phyloP scores from a whole-genome alignment of 53 echinoderm and acorn worm genomes.

The Echinarachnius parma region DNA sequence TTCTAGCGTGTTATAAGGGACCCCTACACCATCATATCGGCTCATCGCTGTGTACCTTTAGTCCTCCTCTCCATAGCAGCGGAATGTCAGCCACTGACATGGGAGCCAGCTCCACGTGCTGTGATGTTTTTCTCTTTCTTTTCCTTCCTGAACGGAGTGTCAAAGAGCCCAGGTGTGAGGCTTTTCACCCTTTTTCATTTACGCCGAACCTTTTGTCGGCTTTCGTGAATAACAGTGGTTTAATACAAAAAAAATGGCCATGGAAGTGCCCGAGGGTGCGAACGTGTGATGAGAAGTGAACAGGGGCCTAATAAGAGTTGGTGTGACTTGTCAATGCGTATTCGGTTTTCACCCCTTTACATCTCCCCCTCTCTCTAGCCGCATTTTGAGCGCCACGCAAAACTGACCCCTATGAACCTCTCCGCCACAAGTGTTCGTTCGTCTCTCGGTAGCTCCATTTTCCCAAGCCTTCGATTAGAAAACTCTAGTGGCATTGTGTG shows the following conservation, averaged over 20 bases:
- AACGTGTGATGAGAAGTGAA: conserved; percentile 41
- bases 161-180: conserved; percentile 41
- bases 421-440: conserved; percentile 33
- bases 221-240: background rate
- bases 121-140: too few relatives aligned
- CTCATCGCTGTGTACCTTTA: conserved; percentile 24
- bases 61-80: background rate
- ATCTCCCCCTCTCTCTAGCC: background rate
- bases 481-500: conserved; percentile 35
- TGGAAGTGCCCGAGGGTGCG: conserved; percentile 43
- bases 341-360: too few relatives aligned
- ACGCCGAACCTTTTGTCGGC: conserved; percentile 44
- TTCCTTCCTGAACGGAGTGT: conserved; percentile 23
- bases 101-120: conserved; percentile 29
- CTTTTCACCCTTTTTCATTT: conserved; percentile 20
- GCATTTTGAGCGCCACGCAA: conserved; percentile 11
- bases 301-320: conserved; percentile 22
- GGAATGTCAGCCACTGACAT: conserved; percentile 22
- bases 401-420: conserved; percentile 37
- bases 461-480: conserved; percentile 49
- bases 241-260: conserved; percentile 3
- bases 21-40: conserved; percentile 16
- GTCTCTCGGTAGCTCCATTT: conserved; percentile 21
- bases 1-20: conserved; percentile 33
- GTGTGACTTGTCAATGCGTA: conserved; percentile 44